Evolutionary conservation across 2,888 invertebrate species (phyloP).

Genomic region (Zygothrica quintamaculata): DNA sequence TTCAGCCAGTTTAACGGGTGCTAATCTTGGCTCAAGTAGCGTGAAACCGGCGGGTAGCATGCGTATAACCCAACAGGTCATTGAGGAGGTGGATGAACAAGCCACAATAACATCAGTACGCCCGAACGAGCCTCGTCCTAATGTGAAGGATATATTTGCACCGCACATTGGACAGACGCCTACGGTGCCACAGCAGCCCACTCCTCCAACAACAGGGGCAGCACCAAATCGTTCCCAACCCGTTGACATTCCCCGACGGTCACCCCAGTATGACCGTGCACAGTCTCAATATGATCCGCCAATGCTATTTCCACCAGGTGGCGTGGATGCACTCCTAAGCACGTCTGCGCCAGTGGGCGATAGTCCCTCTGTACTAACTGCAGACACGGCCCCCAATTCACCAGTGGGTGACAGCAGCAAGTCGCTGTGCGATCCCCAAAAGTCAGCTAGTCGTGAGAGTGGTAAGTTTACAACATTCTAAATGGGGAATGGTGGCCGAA

Average conservation of each 20-base stretch:
- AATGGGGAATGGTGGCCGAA: slow-evolving; percentile 14
- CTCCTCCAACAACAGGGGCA: slow-evolving; percentile 58
- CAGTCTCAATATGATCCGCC: slow-evolving; percentile 79
- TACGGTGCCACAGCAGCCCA: slow-evolving; percentile 53
- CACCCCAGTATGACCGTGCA: slow-evolving; percentile 78
- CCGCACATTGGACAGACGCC: slow-evolving; percentile 24
- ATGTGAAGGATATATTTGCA: slow-evolving; percentile 87
- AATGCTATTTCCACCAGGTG: slow-evolving; percentile 82
- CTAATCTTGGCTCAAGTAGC: slow-evolving; percentile 30
- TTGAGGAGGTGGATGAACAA: slow-evolving; percentile 92
- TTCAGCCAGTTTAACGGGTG: slow-evolving; percentile 78
- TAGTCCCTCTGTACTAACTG: slow-evolving; percentile 56
- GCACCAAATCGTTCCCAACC: slow-evolving; percentile 87
- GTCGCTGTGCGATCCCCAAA: slow-evolving; percentile 75
- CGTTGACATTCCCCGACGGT: slow-evolving; percentile 86
- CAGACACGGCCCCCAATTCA: slow-evolving; percentile 72
- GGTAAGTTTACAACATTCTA: slow-evolving; percentile 66
- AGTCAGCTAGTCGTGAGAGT: slow-evolving; percentile 79
- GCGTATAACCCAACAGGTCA: slow-evolving; percentile 89
- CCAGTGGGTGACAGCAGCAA: slow-evolving; percentile 79
- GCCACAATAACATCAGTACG: slow-evolving; percentile 91
- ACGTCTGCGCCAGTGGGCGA: slow-evolving; percentile 81
- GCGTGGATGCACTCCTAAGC: slow-evolving; percentile 83
- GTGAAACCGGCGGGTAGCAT: slow-evolving; percentile 85
- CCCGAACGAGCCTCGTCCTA: slow-evolving; percentile 86